Evolutionary conservation across 2,113 vertebrate species (phyloP), one percentile per base, ranked within the genome.

Genomic region (Dasypus novemcinctus): DNA sequence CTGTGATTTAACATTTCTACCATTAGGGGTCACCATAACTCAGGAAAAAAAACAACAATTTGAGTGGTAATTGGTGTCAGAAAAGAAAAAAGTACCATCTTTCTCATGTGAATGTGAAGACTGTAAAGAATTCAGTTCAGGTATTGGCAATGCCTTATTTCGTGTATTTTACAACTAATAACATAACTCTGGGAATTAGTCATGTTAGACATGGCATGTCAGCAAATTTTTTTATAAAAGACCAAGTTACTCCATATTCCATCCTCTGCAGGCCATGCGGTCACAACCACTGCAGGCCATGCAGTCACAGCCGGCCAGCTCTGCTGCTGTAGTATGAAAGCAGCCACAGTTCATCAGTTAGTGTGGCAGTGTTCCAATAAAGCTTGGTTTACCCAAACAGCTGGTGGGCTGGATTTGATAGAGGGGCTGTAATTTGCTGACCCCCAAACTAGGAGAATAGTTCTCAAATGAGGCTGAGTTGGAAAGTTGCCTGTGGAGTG

Each of bases 21-120:
- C 98, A 93, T 93, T 97, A 98, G 98, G 94, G 97, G 98, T 95
- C 98, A 98, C 97, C 84, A 98, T 79, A 91, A 93, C 5, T 27
- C 97, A 97, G 91, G 91, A 93, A 93, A 97, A 98, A 93, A 94
- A 86, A 72, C 63, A 86, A 72, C 63, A 61, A 61, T 75, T 66
- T 59, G 64, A 14, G 31, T 66, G 64, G 31, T 66, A 36, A 68
- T 75, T 46, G 49, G 74, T 46, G 29, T 31, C 5, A 29, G 15
- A 29, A 46, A 1, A 18, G 41, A 15, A 36, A 59, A 91, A 79
- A 49, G 25, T n/a, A 71, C 46, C 23, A 33, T 85, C 52, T 80
- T 93, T 52, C 69, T 71, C 14, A 14, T 43, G 18, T 38, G 38
- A 92, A 85, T 29, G 57, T 46, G 23, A 52, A 61, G 27, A 49